Conservation (phyloP, 2,888 invertebrate species). For the Mechanitis messenoides region DNA sequence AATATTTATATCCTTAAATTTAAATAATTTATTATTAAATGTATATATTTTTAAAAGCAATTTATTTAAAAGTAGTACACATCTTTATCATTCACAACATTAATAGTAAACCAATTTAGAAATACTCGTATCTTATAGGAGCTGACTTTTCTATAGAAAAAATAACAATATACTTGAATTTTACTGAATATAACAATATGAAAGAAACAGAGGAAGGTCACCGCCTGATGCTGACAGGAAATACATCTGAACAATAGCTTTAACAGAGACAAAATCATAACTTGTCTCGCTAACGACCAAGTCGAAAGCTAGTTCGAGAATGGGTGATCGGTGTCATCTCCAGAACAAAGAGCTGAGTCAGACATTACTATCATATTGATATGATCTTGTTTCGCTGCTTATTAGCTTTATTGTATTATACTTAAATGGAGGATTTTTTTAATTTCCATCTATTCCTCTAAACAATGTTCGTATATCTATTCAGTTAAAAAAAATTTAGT, state of each 20-base stretch:
- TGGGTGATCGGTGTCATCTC: slow-evolving; percentile 38
- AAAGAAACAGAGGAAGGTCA: slow-evolving; percentile 35
- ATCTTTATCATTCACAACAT: neutral
- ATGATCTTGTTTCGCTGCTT: too few relatives aligned
- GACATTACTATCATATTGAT: slow-evolving; percentile 16
- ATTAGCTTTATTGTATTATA: too few relatives aligned
- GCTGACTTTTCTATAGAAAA: neutral
- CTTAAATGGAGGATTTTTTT: too few relatives aligned
- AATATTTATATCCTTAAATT: too few relatives aligned
- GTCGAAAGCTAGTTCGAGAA: slow-evolving; percentile 45
- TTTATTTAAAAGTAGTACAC: too few relatives aligned
- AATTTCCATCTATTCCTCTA: too few relatives aligned
- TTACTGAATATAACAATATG: neutral
- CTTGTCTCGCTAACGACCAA: slow-evolving; percentile 71
- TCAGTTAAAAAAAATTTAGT: too few relatives aligned
- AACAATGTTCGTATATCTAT: too few relatives aligned
- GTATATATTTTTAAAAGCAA: too few relatives aligned
- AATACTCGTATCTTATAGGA: neutral
- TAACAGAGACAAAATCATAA: slow-evolving; percentile 66
- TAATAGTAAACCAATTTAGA: neutral
- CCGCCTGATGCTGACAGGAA: slow-evolving; percentile 45
- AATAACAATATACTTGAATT: neutral
- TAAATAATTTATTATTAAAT: too few relatives aligned
- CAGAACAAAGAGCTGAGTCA: slow-evolving; percentile 18
- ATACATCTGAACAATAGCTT: slow-evolving; percentile 58